phyloP scores from a whole-genome alignment of 2,888 invertebrate genomes.

The Cheiracanthium punctorium region DNA sequence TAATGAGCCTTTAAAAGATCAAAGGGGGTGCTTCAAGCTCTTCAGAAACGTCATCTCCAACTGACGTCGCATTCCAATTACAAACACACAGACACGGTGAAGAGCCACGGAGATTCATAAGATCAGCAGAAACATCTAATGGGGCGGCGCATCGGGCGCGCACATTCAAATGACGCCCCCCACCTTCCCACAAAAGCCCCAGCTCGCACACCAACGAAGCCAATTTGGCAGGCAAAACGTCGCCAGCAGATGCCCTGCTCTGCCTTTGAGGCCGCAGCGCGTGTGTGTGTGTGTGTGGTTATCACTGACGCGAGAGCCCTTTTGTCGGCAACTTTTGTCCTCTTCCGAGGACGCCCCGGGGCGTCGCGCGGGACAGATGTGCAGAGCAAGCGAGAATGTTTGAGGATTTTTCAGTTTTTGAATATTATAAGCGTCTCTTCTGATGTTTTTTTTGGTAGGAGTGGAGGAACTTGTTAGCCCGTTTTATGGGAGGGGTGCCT shows the following conservation, averaged over 20 bases:
- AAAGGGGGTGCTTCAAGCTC: neutral
- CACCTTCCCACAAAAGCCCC: neutral
- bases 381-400: neutral
- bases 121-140: conserved; percentile 10
- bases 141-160: neutral
- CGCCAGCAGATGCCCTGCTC: neutral
- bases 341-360: neutral
- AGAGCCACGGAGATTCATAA: neutral
- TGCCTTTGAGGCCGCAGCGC: neutral
- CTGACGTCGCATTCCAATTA: conserved; percentile 10
- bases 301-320: neutral
- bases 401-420: neutral
- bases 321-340: neutral
- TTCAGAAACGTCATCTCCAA: neutral
- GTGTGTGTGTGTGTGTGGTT: too few species aligned
- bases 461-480: too few species aligned
- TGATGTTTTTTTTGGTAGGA: too few species aligned
- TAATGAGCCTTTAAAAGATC: conserved; percentile 17
- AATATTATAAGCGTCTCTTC: neutral
- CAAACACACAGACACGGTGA: too few species aligned
- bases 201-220: neutral
- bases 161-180: neutral
- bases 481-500: too few species aligned
- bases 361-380: neutral
- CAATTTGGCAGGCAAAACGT: conserved; percentile 13